Evolutionary conservation across 2,113 vertebrate genomes (phyloP), one percentile per base, ranked within the genome.

Genomic region (Piaya cayana): DNA sequence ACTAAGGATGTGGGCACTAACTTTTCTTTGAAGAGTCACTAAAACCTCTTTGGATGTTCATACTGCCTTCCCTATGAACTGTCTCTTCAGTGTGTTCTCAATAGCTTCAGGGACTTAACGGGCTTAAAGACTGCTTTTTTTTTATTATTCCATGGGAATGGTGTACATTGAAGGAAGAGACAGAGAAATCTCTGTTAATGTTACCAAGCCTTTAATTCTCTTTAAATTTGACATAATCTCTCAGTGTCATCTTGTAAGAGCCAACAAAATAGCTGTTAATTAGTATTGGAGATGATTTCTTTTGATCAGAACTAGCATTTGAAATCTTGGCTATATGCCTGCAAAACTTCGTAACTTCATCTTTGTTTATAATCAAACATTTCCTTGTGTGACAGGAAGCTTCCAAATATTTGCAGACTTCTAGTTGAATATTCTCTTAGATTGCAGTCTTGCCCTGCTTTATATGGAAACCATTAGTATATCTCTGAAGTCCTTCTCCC

Each of bases 391-490:
- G 93, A 88, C 92, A 95, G 71, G 69, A 91, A 86, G 62, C 42
- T 89, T 92, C 79, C 81, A 94, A 78, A 81, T 64, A 80, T 94
- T 95, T 83, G 42, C 49, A 68, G 47, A 27, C 68, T 58, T 39
- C 90, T 76, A 77, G 58, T 4, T 84, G 82, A 93, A 86, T 58
- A 50, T 74, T 86, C 65, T 55, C 75, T 93, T 78, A 63, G 76
- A 81, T 74, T 62, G 69, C 87, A 92, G 90, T 74, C 70, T 16
- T 52, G 70, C 52, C 59, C 94, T 82, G 55, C 90, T 71, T 87
- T 96, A 85, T 94, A 85, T 94, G 71, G 90, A 91, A 96, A 75
- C 42, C 91, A 94, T 91, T 94, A 95, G 78, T 68, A 3, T 52
- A 80, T 91, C 87, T 90, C 74, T 85, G 52, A 94, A 88, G 49